Evolutionary conservation across 2,888 invertebrate genomes (phyloP), one percentile per base, ranked within the genome.

Genomic region (Allophyes oxyacanthae): DNA sequence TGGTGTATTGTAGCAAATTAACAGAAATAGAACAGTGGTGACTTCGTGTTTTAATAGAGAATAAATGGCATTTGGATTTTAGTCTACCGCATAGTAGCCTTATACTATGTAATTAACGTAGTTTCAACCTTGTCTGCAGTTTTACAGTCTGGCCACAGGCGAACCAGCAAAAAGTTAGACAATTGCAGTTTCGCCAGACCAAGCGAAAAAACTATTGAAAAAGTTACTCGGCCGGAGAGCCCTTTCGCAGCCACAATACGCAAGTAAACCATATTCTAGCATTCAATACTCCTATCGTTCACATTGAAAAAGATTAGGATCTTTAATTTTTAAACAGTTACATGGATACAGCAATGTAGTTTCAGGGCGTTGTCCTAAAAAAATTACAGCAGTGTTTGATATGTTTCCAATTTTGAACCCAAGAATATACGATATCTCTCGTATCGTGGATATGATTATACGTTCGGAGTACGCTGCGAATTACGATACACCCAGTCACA

Each of bases 131-230:
- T 34, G 52, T 54, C 60, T 64, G 44, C 48, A 65, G 45, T 58
- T 65, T 54, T 46, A 43, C 49, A 73, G 65, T 30, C 32, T 36
- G 15, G 49, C 71, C 56, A 53, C 56, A 48, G 44, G 6, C 57
- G 41, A 46, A 34, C 43, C 40, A 38, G 34, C 45, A 43, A 33
- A 59, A 61, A 72, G 68, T 72, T 72, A 41, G 46, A 55, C 49
- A 57, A 49, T 57, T 57, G 50, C 49, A 67, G 64, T 75, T 57
- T 20, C 38, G 61, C 41, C 49, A 64, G 61, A 57, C 56, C 46
- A 46, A 64, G 45, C 52, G 41, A 59, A 64, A 51, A 65, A 67
- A 52, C 37, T 3, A 44, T 55, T 54, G 38, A 43, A 54, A 64
- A 57, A 60, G 50, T 58, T 60, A 38, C 36, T 51, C 32, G 30